Base-by-base conservation (phyloP, 1,140 invertebrate genomes). In the Cylas formicarius region DNA sequence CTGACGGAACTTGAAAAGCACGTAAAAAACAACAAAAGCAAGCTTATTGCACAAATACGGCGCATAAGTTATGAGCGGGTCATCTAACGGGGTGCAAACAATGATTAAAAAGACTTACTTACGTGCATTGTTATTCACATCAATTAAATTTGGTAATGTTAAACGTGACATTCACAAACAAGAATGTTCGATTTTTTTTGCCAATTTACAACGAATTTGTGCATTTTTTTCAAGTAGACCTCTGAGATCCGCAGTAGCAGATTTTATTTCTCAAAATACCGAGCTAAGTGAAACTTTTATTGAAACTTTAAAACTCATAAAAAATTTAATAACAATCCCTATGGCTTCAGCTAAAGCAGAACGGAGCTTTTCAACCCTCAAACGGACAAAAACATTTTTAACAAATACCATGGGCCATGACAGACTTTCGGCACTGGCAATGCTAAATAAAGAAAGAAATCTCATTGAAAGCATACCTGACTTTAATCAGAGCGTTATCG, bases 41-140 rank as follows among this genome's bases (percentile, higher is more conserved):
- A 32, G 17, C 29, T 32, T 13, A 32, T 32, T 32, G 29, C 29
- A 13, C 29, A 32, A 32, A 32, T 16, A 13, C n/a, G 17, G 11
- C 7, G 29, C 11, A 32, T 32, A 7, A 32, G 29, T 32, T 32
- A 32, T 32, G 29, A 32, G 29, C 29, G 29, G 29, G 7, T 32
- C 29, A 16, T 32, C 29, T 32, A 32, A 32, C 29, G 29, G 29
- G 13, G 7, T 32, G 29, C 29, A 32, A 11, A 16, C 5, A 32
- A 32, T n/a, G n/a, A n/a, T 32, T 11, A 5, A 32, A 6, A 32
- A 32, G 17, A 8, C 29, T 32, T n/a, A n/a, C n/a, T n/a, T 32
- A 32, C 11, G 29, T n/a, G 17, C 29, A 32, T 32, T 32, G 29
- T 13, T 32, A 32, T 32, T n/a, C 29, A 32, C 7, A 8, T 32